Percentiles rank a stretch among this genome's conserved stretches.
phyloP scores from a whole-genome alignment of 1,140 invertebrate species.

The Neodiprion virginianus region DNA sequence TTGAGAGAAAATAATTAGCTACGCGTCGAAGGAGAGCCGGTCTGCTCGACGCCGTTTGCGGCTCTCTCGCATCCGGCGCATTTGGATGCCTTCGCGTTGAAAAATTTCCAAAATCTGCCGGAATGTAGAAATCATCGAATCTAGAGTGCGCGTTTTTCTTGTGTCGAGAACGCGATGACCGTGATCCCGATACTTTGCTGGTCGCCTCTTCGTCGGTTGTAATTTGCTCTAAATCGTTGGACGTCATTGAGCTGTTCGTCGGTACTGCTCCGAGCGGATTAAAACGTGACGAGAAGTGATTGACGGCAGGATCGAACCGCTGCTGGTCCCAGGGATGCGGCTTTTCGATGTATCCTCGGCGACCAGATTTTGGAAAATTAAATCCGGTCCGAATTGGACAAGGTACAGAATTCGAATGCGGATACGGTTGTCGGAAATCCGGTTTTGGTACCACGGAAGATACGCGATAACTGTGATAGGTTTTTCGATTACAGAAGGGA shows the following conservation, averaged over 20 bases:
- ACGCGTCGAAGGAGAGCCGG: background rate
- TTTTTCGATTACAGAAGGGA: background rate
- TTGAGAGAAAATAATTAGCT: background rate
- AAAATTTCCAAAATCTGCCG: no score
- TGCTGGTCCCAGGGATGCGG: background rate
- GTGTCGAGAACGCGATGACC: no score
- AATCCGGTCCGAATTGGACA: background rate
- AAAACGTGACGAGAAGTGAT: background rate
- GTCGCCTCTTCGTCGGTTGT: no score
- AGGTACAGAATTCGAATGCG: background rate
- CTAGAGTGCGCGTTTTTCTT: no score
- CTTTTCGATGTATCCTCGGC: background rate
- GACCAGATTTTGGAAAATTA: background rate
- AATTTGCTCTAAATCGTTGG: background rate
- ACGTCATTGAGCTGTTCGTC: background rate
- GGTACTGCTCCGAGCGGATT: background rate
- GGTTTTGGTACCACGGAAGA: background rate
- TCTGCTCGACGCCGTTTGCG: background rate
- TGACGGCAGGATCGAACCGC: background rate
- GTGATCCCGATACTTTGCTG: no score
- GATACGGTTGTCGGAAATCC: background rate
- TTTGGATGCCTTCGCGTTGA: no score
- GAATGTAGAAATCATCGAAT: no score
- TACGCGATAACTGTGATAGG: background rate
- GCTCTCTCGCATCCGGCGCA: no score